Percentiles rank a stretch among this genome's conserved stretches.
Conservation (phyloP, 2,888 invertebrate genomes). For the Andrena hattorfiana region DNA sequence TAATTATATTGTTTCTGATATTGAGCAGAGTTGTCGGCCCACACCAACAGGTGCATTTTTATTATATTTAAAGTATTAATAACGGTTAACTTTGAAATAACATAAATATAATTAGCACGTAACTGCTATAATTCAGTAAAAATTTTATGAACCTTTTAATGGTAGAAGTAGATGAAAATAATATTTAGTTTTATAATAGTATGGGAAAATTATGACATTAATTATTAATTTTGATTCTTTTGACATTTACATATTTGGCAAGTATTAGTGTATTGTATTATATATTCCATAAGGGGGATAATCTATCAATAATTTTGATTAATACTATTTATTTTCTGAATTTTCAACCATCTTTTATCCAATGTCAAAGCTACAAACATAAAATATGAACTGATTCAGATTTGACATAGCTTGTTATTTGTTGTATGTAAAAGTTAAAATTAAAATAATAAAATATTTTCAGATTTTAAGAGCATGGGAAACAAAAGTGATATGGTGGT, state of each 20-base stretch:
- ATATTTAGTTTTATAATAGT: not conserved
- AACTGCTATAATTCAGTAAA: not conserved
- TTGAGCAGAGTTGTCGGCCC: conserved; percentile 81
- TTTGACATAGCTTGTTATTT: not conserved
- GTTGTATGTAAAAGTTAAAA: not conserved
- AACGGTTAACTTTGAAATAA: not conserved
- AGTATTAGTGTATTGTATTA: too few species aligned
- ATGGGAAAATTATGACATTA: not conserved
- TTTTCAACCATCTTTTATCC: too few species aligned
- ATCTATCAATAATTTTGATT: not conserved
- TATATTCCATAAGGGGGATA: too few species aligned
- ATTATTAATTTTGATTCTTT: not conserved
- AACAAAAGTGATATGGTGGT: conserved; percentile 89
- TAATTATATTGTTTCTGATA: conserved; percentile 79
- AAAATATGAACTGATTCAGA: not conserved
- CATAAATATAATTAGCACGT: not conserved
- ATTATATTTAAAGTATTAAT: not conserved
- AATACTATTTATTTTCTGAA: not conserved
- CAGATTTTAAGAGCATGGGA: conserved; percentile 82
- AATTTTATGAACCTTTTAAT: not conserved
- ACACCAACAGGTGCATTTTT: conserved; percentile 79
- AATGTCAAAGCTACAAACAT: not conserved
- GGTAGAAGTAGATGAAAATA: not conserved
- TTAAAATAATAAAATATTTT: conserved; percentile 50
- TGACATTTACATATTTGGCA: not conserved